A percentile compares a stretch with the other conserved stretches of the same genome.
Evolutionary conservation across 1,140 invertebrate species (phyloP).

Genomic region (Drosophila trapezifrons): DNA sequence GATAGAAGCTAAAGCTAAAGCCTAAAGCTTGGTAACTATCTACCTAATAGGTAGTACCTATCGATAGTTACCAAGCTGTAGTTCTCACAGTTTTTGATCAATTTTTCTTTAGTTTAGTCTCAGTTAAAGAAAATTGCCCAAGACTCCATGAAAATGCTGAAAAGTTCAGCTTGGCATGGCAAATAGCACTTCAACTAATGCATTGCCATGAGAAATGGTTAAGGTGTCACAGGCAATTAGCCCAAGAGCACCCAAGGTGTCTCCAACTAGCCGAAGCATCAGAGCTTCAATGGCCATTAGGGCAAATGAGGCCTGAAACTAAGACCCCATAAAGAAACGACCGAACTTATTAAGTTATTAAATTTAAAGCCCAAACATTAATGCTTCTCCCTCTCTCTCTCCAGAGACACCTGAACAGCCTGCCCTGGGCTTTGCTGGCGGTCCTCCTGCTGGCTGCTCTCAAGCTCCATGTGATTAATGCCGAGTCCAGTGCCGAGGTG

Average conservation of each 20-base stretch:
- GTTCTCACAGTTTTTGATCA: neutral
- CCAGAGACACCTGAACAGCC: constrained; percentile 64
- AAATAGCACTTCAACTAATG: constrained; percentile 3
- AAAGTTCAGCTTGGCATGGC: neutral
- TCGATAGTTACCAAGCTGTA: neutral
- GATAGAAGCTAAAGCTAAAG: too few relatives aligned
- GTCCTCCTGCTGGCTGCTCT: constrained; percentile 57
- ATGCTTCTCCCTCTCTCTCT: constrained; percentile 11
- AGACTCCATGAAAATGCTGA: constrained; percentile 2
- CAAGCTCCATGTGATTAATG: constrained; percentile 53
- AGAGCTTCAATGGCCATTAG: constrained; percentile 38
- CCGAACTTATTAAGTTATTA: constrained; percentile 63
- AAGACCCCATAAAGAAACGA: constrained; percentile 19
- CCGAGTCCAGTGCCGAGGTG: constrained; percentile 58
- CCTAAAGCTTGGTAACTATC: too few relatives aligned
- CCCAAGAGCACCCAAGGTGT: constrained; percentile 31
- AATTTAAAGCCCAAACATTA: constrained; percentile 43
- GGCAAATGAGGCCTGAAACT: constrained; percentile 66
- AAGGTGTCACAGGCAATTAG: constrained; percentile 44
- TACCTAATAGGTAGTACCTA: too few relatives aligned
- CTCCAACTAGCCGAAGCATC: constrained; percentile 29
- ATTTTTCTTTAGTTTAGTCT: neutral
- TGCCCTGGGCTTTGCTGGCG: constrained; percentile 65
- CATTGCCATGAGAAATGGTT: constrained; percentile 13
- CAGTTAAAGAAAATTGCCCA: neutral